phyloP scores from a whole-genome alignment of 2,888 invertebrate genomes.

The Adela reaumurella region DNA sequence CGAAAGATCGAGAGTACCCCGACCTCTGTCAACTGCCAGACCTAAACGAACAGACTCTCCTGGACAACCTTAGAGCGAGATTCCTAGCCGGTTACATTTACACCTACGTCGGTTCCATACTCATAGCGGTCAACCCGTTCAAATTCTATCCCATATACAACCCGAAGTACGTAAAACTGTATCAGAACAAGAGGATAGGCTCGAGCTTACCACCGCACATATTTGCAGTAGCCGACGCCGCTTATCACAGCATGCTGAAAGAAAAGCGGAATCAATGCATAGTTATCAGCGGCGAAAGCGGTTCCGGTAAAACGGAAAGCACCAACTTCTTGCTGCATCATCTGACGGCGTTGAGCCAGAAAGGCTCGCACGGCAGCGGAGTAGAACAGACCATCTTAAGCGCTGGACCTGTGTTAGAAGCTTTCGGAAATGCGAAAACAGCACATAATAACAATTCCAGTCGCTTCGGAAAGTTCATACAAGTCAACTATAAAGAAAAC shows the following conservation, averaged over 20 bases:
- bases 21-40: constrained; percentile 94
- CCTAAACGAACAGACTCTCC: constrained; percentile 87
- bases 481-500: constrained; percentile 96
- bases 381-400: constrained; percentile 95
- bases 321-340: constrained; percentile 94
- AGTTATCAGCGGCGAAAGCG: constrained; percentile 93
- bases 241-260: constrained; percentile 91
- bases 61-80: constrained; percentile 85
- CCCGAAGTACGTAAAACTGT: constrained; percentile 93
- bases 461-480: constrained; percentile 96
- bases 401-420: constrained; percentile 94
- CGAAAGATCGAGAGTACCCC: constrained; percentile 90
- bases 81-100: constrained; percentile 93
- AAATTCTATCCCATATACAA: constrained; percentile 97
- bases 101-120: constrained; percentile 92
- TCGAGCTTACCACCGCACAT: constrained; percentile 94
- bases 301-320: constrained; percentile 95
- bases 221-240: constrained; percentile 93
- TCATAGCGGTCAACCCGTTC: constrained; percentile 93
- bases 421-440: constrained; percentile 98
- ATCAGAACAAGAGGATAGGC: constrained; percentile 88
- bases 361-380: constrained; percentile 91
- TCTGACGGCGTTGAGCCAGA: constrained; percentile 90
- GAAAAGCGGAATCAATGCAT: constrained; percentile 87
- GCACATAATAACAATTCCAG: constrained; percentile 97